These are phyloP conservation scores for Dicaeum eximium DNA, from an alignment of 2,113 vertebrate genomes.

Conservation along the genomic window DNA sequence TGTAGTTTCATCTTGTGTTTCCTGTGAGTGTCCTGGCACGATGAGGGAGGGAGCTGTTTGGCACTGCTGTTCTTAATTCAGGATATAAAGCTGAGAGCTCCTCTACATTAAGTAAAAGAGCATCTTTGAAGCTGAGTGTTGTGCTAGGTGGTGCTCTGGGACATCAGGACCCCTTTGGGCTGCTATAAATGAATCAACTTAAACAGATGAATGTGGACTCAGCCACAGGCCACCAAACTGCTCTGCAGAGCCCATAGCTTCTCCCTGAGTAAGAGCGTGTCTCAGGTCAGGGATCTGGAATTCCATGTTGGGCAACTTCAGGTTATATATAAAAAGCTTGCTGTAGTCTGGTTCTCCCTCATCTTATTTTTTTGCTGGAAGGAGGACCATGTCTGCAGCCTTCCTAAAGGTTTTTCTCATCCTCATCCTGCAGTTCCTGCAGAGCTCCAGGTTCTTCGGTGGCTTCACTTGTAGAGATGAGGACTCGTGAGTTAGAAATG, in stretches of 20 bases:
- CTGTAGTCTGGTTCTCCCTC: not conserved
- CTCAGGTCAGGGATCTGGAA: not conserved
- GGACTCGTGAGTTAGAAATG: not conserved
- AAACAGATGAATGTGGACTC: not conserved
- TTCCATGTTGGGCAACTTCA: not conserved
- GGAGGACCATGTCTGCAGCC: not conserved
- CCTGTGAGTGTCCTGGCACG: not conserved
- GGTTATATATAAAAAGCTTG: not conserved
- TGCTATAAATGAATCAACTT: not conserved
- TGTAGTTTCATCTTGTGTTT: not conserved
- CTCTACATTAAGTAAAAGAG: not conserved
- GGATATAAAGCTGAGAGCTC: not conserved
- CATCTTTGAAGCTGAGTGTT: not conserved
- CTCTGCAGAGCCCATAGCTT: not conserved
- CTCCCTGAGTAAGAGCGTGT: not conserved
- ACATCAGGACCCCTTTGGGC: not conserved
- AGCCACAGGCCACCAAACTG: not conserved
- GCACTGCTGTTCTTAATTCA: not conserved
- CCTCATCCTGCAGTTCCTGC: not conserved
- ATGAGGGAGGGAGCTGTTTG: not conserved
- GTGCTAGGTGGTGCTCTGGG: not conserved
- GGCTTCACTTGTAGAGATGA: not conserved
- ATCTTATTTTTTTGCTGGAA: not conserved
- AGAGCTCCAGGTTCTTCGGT: not conserved
- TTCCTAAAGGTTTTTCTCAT: not conserved